Conservation (phyloP, 1,140 invertebrate genomes). For the Lepidurus apus region DNA sequence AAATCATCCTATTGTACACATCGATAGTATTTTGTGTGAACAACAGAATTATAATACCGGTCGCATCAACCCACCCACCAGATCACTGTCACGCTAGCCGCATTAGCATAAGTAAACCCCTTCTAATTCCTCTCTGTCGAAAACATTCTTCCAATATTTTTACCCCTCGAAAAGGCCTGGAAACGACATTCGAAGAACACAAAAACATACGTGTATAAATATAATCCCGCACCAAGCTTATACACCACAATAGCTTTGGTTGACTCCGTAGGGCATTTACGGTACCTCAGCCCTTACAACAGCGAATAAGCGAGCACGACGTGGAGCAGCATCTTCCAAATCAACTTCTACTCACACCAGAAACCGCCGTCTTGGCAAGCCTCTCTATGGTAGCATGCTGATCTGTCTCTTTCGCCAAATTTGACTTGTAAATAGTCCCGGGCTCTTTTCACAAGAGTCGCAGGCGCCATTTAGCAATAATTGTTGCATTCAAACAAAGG, state of each 20-base stretch:
- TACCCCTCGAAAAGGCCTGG: background rate
- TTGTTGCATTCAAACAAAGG: too few relatives aligned
- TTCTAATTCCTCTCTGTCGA: background rate
- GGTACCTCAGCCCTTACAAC: background rate
- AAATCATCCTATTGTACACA: too few relatives aligned
- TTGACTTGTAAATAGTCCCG: too few relatives aligned
- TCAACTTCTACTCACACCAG: background rate
- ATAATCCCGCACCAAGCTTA: background rate
- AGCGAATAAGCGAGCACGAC: background rate
- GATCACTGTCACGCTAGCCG: background rate
- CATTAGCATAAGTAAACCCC: background rate
- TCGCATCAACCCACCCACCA: background rate
- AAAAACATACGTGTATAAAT: background rate
- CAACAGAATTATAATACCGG: background rate
- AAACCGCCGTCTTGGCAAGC: background rate
- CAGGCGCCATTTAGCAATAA: too few relatives aligned
- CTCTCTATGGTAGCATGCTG: background rate
- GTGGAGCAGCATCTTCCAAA: background rate
- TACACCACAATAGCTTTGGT: background rate
- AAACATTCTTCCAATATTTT: background rate
- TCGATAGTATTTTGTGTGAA: too few relatives aligned
- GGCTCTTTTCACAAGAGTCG: too few relatives aligned
- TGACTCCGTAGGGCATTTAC: constrained; percentile 21
- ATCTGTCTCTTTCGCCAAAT: background rate
- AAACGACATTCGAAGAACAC: background rate